These are phyloP conservation scores for Polydrusus pterygomalis DNA, from an alignment of 2,888 invertebrate species.

Conservation along the genomic window DNA sequence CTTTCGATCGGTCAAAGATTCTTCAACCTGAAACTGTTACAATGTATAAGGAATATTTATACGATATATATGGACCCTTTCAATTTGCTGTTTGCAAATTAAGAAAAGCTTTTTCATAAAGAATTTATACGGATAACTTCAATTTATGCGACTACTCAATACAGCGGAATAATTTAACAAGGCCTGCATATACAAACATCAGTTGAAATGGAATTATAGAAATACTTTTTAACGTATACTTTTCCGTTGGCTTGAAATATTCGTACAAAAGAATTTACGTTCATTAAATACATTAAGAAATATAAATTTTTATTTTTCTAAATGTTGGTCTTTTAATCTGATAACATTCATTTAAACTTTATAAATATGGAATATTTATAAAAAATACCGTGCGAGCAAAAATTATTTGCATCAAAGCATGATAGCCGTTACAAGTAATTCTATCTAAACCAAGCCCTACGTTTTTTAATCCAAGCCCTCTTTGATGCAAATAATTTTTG, in stretches of 20 bases:
- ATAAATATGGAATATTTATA: no score
- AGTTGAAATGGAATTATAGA: constrained; percentile 5
- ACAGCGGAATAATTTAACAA: constrained; percentile 26
- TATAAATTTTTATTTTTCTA: background rate
- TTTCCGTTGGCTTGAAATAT: background rate
- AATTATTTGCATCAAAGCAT: no score
- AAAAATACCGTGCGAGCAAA: no score
- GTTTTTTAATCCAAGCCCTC: no score
- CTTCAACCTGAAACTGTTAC: background rate
- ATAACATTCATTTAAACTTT: background rate
- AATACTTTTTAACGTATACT: background rate
- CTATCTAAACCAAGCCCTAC: no score
- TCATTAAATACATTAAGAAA: constrained; percentile 2
- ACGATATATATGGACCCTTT: background rate
- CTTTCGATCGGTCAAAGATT: background rate
- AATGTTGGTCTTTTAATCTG: background rate
- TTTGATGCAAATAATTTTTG: no score
- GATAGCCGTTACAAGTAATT: no score
- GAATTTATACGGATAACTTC: constrained; percentile 7
- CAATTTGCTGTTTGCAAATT: constrained; percentile 2
- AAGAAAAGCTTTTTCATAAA: constrained; percentile 12
- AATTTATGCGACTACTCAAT: constrained; percentile 11
- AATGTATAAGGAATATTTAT: background rate
- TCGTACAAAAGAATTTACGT: constrained; percentile 1
- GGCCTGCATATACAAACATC: constrained; percentile 16